Percentiles rank a stretch among this genome's conserved stretches.
phyloP scores from a whole-genome alignment of 2,888 invertebrate species.

The Oxycera nigricornis region DNA sequence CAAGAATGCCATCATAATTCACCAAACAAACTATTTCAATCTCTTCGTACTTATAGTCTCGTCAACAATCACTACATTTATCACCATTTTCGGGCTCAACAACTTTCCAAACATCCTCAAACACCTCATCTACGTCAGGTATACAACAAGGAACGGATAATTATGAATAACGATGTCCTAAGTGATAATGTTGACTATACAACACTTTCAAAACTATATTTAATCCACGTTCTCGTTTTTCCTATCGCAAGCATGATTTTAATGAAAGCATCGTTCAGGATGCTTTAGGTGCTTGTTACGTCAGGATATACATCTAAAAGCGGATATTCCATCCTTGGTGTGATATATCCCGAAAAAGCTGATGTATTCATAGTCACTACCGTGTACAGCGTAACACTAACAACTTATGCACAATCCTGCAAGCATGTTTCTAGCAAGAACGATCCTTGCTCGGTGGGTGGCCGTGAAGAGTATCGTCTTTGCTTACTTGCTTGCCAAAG shows the following conservation, averaged over 20 bases:
- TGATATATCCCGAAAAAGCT: not conserved
- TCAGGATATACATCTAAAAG: slow-evolving; percentile 24
- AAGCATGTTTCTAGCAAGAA: not conserved
- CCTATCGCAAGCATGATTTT: slow-evolving; percentile 10
- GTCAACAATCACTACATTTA: not conserved
- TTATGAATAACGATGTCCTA: slow-evolving; percentile 35
- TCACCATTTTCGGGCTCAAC: not conserved
- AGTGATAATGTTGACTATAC: slow-evolving; percentile 16
- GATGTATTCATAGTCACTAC: too few relatives aligned
- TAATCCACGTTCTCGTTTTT: not conserved
- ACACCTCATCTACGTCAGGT: not conserved
- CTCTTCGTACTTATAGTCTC: too few relatives aligned
- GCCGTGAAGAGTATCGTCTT: not conserved
- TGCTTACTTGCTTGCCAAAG: slow-evolving; percentile 1
- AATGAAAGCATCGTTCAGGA: slow-evolving; percentile 9
- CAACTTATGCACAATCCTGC: not conserved
- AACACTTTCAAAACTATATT: slow-evolving; percentile 14
- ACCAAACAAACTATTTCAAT: too few relatives aligned
- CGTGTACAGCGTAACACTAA: not conserved
- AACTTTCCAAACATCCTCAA: not conserved
- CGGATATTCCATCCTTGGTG: slow-evolving; percentile 1
- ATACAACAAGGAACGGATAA: not conserved
- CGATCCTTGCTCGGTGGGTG: not conserved
- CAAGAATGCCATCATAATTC: too few relatives aligned
- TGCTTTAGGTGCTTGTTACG: not conserved